Base-by-base conservation (phyloP, 2,888 invertebrate genomes). In the Tetheella fluctuosa region DNA sequence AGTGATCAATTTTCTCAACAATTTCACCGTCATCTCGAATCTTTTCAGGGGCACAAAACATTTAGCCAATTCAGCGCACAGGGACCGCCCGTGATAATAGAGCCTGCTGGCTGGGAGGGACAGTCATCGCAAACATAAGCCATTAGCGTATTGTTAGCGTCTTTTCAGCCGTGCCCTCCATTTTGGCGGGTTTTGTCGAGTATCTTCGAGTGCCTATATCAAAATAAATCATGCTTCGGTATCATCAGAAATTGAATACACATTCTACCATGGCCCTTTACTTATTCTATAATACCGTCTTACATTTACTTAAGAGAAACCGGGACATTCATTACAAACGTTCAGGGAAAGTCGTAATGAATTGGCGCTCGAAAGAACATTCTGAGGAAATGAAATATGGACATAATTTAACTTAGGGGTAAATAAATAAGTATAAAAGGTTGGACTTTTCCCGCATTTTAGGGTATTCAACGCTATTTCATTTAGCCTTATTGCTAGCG, bases 1-100 rank as follows among this genome's bases (percentile, higher is more conserved):
- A 91, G 84, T 88, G 87, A 91, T 91, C 90, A 91, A 91, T 91
- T 90, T 90, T 91, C 90, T 89, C 85, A 88, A 91, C 90, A 91
- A 90, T 92, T 91, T 91, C 89, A 86, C 86, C 86, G 89, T 91
- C 90, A 89, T 91, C 89, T 89, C 83, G 82, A 89, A 89, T 89
- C 89, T 92, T 91, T 91, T 90, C 86, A 85, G 83, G 77, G 81
- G 84, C 85, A 90, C 90, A 91, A 91, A 90, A 90, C 89, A 91
- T 91, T 92, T 89, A 90, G 90, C 88, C 90, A 91, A 91, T 91
- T 90, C 91, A 91, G 88, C 87, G 88, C 86, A 86, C 89, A 84
- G 84, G 82, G 83, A 78, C 81, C 83, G 79, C 75, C 80, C 80
- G 83, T 81, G 85, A 91, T 91, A 91, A 91, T 89, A 88, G 86